phyloP scores from a whole-genome alignment of 2,113 vertebrate genomes.

The Hystrix cristata region DNA sequence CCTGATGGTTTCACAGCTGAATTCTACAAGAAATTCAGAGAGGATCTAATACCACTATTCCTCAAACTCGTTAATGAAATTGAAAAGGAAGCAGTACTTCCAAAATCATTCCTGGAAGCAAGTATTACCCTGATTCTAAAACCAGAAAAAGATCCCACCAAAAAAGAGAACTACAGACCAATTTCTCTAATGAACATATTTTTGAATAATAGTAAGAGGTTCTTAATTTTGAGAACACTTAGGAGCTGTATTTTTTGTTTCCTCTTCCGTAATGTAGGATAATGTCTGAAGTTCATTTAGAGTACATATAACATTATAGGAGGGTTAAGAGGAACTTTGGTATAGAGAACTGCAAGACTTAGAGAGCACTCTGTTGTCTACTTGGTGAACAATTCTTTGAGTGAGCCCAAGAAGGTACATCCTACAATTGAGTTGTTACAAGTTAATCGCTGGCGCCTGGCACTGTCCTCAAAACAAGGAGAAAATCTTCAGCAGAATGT shows the following conservation, averaged over 20 bases:
- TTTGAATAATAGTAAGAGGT: background rate
- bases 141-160: no score
- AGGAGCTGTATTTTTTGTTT: background rate
- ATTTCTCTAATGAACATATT: background rate
- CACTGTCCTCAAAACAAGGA: background rate
- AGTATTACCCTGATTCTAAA: no score
- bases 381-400: background rate
- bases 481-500: background rate
- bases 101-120: no score
- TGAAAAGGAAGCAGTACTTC: no score
- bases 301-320: background rate
- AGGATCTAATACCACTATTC: no score
- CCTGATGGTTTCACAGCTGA: no score
- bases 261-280: background rate
- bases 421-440: background rate
- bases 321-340: background rate
- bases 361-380: background rate
- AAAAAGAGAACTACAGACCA: no score
- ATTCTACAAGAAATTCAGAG: no score
- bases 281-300: background rate
- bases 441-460: background rate
- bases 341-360: background rate
- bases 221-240: conserved; percentile 32
- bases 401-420: background rate
- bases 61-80: no score